A percentile compares a stretch with the other conserved stretches of the same genome.
Conservation (phyloP, 2,888 invertebrate species). For the Seladonia tumulorum region DNA sequence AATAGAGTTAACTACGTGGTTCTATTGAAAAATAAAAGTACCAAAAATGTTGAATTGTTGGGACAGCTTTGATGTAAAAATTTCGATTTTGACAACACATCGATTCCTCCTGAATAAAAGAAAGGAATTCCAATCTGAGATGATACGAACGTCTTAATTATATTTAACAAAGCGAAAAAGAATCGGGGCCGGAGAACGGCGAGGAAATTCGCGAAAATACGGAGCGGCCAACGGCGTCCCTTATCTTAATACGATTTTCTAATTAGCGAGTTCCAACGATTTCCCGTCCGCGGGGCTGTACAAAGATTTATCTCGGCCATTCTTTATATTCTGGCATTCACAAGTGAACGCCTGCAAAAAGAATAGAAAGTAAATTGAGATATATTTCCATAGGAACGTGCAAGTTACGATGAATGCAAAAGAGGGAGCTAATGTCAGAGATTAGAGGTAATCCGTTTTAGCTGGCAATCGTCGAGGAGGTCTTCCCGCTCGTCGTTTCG, state of each 20-base stretch:
- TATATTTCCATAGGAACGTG: slow-evolving; percentile 68
- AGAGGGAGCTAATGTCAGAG: slow-evolving; percentile 73
- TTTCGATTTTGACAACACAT: no score
- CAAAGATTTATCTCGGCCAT: slow-evolving; percentile 64
- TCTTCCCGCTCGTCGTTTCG: slow-evolving; percentile 65
- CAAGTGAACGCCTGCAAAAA: slow-evolving; percentile 50
- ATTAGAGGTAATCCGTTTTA: slow-evolving; percentile 74
- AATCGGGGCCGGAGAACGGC: neutral
- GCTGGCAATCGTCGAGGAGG: slow-evolving; percentile 69
- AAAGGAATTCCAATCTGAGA: neutral
- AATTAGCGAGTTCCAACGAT: slow-evolving; percentile 60
- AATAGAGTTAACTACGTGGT: no score
- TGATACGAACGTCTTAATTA: neutral
- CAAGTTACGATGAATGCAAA: slow-evolving; percentile 64
- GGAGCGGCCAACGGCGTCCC: neutral
- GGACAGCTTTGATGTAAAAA: no score
- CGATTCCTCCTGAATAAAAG: neutral
- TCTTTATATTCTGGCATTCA: slow-evolving; percentile 62
- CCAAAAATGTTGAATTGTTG: no score
- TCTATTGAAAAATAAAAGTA: no score
- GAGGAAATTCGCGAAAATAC: slow-evolving; percentile 5
- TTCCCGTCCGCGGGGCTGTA: slow-evolving; percentile 34
- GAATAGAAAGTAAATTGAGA: slow-evolving; percentile 64
- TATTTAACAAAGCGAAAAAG: neutral
- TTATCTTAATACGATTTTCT: slow-evolving; percentile 54